Conservation (phyloP, 2,113 vertebrate genomes). For the Peromyscus maniculatus region DNA sequence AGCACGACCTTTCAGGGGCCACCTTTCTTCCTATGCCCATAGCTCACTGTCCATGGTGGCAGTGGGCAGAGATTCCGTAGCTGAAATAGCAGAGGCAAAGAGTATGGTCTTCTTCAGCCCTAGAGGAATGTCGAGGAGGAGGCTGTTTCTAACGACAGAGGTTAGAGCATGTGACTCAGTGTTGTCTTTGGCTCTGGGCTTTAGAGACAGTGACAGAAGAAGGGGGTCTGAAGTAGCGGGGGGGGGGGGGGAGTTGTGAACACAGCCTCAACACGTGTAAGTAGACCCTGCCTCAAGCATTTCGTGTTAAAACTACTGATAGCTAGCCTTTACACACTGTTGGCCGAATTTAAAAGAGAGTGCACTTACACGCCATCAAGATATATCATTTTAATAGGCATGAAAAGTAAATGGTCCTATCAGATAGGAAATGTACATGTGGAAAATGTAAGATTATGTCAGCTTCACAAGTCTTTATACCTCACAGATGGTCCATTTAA, state of each 20-base stretch:
- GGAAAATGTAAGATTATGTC: neutral
- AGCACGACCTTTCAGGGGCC: neutral
- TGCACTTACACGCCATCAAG: neutral
- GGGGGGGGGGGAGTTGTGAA: neutral
- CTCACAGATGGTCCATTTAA: conserved; percentile 2
- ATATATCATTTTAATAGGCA: neutral
- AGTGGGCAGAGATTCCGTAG: neutral
- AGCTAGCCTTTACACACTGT: neutral
- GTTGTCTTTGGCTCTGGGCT: neutral
- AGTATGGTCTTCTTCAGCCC: neutral
- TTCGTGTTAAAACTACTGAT: neutral
- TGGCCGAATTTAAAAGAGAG: neutral
- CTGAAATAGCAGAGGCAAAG: neutral
- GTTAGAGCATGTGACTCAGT: neutral
- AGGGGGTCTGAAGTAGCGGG: neutral
- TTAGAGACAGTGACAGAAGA: neutral
- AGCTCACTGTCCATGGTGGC: neutral
- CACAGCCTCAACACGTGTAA: neutral
- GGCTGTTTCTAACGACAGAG: neutral
- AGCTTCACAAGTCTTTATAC: neutral
- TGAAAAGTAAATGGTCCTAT: neutral
- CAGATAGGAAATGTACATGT: neutral
- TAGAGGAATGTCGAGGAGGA: neutral
- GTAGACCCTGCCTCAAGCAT: neutral
- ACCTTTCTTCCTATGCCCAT: neutral